A percentile compares a stretch with the other conserved stretches of the same genome.
Evolutionary conservation across 2,113 vertebrate genomes (phyloP).

Genomic region (Nesospiza acunhae): DNA sequence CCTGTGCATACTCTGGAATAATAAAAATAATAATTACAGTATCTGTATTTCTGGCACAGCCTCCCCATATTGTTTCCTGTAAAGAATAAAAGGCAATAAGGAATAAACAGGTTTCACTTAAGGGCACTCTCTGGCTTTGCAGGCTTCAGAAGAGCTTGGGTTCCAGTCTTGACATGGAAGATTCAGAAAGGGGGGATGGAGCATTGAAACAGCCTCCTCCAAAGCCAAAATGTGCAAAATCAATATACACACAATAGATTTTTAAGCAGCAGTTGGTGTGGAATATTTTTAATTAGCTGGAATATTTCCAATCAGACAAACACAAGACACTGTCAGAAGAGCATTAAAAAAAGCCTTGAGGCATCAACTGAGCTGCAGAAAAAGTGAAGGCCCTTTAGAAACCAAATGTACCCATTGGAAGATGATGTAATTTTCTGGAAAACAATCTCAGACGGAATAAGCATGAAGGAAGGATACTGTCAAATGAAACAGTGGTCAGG

Average conservation of each 20-base stretch:
- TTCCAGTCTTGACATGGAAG: neutral
- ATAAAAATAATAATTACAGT: neutral
- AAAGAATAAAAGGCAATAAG: neutral
- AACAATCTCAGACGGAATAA: neutral
- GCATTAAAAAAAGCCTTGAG: neutral
- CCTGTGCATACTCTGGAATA: neutral
- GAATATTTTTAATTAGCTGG: neutral
- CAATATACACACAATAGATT: neutral
- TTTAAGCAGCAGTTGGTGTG: neutral
- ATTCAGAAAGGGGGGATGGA: neutral
- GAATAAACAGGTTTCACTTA: neutral
- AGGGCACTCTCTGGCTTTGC: neutral
- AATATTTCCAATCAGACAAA: neutral
- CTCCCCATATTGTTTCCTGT: conserved; percentile 5
- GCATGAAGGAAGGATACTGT: neutral
- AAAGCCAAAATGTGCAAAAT: neutral
- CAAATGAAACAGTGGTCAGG: neutral
- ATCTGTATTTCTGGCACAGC: neutral
- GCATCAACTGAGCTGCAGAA: neutral
- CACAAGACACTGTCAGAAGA: neutral
- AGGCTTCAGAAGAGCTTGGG: neutral
- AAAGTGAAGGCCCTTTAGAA: neutral
- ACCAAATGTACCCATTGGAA: neutral
- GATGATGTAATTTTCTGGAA: neutral
- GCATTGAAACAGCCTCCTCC: neutral